phyloP scores from a whole-genome alignment of 1,140 invertebrate species.

The Bombus terrestris region DNA sequence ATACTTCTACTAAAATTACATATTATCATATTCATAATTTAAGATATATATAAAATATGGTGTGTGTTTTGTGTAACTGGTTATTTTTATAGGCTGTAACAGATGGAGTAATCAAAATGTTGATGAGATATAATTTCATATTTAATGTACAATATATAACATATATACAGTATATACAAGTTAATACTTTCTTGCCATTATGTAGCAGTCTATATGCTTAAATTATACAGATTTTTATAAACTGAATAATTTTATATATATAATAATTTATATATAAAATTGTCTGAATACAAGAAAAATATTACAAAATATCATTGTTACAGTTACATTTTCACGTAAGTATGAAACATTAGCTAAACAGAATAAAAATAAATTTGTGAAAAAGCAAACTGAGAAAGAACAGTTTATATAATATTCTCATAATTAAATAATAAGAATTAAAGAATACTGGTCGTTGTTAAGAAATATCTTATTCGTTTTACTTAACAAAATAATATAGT shows the following conservation, averaged over 20 bases:
- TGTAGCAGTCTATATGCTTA: background rate
- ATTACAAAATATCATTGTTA: background rate
- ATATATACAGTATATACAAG: slow-evolving; percentile 39
- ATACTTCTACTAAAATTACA: background rate
- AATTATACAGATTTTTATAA: background rate
- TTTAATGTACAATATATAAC: slow-evolving; percentile 24
- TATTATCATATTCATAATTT: background rate
- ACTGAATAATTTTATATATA: background rate
- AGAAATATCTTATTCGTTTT: background rate
- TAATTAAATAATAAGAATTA: background rate
- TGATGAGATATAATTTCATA: slow-evolving; percentile 16
- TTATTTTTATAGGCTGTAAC: background rate
- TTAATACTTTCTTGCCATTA: background rate
- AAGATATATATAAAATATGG: background rate
- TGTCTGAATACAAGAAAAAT: background rate
- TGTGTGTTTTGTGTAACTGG: background rate
- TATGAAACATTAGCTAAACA: background rate
- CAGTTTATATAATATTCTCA: background rate
- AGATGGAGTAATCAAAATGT: background rate
- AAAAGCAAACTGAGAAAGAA: background rate
- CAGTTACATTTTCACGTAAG: background rate
- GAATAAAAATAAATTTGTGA: background rate
- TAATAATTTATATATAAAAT: too few relatives aligned
- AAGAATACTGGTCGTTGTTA: background rate
- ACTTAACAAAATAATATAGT: too few relatives aligned